Base-by-base conservation (phyloP, 1,140 invertebrate species). In the Pseudomyrmex flavicornis region DNA sequence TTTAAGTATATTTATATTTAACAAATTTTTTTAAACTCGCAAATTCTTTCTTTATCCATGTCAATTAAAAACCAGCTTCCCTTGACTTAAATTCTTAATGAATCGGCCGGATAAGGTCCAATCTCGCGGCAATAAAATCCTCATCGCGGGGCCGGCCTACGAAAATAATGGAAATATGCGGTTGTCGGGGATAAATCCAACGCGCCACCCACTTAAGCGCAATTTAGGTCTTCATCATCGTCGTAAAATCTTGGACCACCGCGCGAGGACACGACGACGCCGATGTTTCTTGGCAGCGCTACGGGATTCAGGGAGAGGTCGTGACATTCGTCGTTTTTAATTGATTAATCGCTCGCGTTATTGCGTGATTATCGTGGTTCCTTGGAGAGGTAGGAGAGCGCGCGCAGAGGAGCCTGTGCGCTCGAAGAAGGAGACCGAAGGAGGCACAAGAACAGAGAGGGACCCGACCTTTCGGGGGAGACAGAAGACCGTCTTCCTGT, bases 281-380 rank as follows among this genome's bases (percentile, higher is more conserved):
- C 12, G 9, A 4, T 59, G 54, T 72, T 52, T 61, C 62, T 73
- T 73, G 68, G 76, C 9, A 82, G 17, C 70, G 15, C 63, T 15
- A 79, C 50, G 12, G 74, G 91, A 92, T 92, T 91, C 73, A 85
- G 84, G 89, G 84, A 44, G 68, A 73, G 73, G 88, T 92, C 87
- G 89, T 89, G 87, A 90, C 88, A 89, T 88, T 90, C 80, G 85
- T 88, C 82, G 85, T 88, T 84, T 73, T 88, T 91, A 91, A 93
- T 92, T 92, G 89, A 91, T 91, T 93, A 93, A 93, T 91, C 90
- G 89, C 89, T 91, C 86, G 86, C 83, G 83, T 86, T 85, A 92
- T 92, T 91, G 92, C 80, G 66, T 88, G 90, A 92, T 93, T 91
- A 92, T 88, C 85, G 85, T 88, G 84, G 82, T 90, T 83, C 68